A percentile compares a stretch with the other conserved stretches of the same genome.
Conservation (phyloP, 2,113 vertebrate genomes). For the Hiodon alosoides region DNA sequence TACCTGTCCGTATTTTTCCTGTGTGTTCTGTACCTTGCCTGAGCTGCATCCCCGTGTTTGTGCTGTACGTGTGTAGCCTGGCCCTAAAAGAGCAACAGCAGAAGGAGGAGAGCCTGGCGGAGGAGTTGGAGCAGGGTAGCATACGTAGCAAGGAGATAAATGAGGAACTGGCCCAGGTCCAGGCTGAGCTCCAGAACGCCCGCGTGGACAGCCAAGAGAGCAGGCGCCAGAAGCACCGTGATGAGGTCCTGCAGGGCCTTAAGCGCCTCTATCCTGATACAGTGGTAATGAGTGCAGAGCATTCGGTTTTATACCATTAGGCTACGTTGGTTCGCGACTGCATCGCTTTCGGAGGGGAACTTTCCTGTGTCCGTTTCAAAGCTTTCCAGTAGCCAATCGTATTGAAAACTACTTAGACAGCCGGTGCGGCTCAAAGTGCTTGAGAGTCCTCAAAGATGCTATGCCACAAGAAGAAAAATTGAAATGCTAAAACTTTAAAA, state of each 20-base stretch:
- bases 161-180: constrained; percentile 64
- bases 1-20: background rate
- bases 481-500: too few relatives aligned
- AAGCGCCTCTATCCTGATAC: constrained; percentile 72
- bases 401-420: too few relatives aligned
- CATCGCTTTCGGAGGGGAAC: background rate
- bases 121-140: constrained; percentile 62
- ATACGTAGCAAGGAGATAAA: constrained; percentile 66
- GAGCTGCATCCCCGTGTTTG: background rate
- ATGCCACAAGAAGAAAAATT: too few relatives aligned
- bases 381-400: too few relatives aligned
- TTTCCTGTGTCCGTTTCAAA: too few relatives aligned
- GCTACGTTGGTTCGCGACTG: background rate
- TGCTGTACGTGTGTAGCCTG: constrained; percentile 50
- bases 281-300: constrained; percentile 66
- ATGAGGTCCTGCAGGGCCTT: constrained; percentile 76
- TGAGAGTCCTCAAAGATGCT: too few relatives aligned
- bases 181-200: constrained; percentile 73
- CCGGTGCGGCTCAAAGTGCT: too few relatives aligned
- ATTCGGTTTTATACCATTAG: background rate
- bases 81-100: constrained; percentile 61
- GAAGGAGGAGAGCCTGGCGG: constrained; percentile 60
- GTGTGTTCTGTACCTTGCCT: background rate
- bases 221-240: constrained; percentile 67
- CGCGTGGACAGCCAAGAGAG: constrained; percentile 78